Base-by-base conservation (phyloP, 2,888 invertebrate genomes). In the Aporophyla lueneburgensis region DNA sequence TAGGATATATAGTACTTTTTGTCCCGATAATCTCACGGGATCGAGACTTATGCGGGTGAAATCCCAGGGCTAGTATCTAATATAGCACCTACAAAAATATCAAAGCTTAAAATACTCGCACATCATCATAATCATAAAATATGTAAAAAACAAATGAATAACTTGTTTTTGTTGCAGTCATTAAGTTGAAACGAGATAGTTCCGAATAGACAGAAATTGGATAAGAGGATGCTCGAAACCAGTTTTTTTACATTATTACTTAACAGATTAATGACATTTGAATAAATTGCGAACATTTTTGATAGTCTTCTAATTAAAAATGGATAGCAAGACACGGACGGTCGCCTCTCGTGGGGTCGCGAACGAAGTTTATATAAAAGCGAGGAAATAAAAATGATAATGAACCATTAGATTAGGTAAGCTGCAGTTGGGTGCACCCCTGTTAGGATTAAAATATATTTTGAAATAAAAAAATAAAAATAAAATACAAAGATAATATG, bases 321-420 rank as follows among this genome's bases (percentile, higher is more conserved):
- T 70, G 24, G 24, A 69, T 73, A 65, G 33, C 46, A 73, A 59
- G 71, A 56, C 56, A 5, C 58, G 66, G 19, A 54, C 21, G 53
- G 65, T 59, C 71, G 58, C 58, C 58, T 69, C 54, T 78, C 69
- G 86, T 73, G 76, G 85, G 86, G 71, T 67, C 65, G 40, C 62
- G 27, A 40, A 40, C 49, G 46, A 74, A 86, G 77, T 87, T 59
- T 69, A 83, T 86, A 86, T 88, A 85, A 74, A 84, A 88, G 73
- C 49, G 75, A 67, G 51, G 76, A 80, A 72, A 65, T 71, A 46
- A 66, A 75, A 75, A 77, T 71, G 21, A 63, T 81, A 74, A 76
- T 76, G 65, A 62, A 56, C 49, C 76, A 88, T 86, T 81, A 68
- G 78, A 62, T 86, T 71, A 71, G 73, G 40, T 71, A 83, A 86